These are phyloP conservation scores for Leptura quadrifasciata DNA, from an alignment of 2,888 invertebrate species.

Conservation along the genomic window DNA sequence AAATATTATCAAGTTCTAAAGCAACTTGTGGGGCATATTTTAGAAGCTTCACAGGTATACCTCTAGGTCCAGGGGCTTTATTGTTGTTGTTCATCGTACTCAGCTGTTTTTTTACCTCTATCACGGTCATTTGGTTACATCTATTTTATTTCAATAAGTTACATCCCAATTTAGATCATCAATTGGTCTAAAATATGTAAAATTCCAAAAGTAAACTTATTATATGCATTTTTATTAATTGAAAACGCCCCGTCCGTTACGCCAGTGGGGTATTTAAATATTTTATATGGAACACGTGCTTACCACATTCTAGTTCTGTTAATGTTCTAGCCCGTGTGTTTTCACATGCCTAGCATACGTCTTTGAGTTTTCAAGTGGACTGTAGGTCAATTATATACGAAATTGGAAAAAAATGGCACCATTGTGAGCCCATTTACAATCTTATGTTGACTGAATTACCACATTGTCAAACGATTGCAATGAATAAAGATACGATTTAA, in stretches of 20 bases:
- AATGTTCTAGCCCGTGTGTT: conserved; percentile 12
- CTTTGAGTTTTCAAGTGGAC: background rate
- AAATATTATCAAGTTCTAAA: too few species aligned
- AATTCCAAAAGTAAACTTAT: background rate
- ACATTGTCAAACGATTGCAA: conserved; percentile 2
- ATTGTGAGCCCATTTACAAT: conserved; percentile 8
- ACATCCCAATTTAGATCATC: too few species aligned
- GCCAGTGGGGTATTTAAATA: conserved; percentile 17
- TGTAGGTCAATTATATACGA: conserved; percentile 12
- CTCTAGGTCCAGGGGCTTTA: too few species aligned
- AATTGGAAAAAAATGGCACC: conserved; percentile 11
- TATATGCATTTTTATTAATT: background rate
- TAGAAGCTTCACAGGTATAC: too few species aligned
- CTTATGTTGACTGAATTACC: background rate
- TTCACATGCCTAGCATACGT: background rate
- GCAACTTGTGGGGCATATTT: too few species aligned
- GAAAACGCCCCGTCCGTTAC: background rate
- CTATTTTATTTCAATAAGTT: too few species aligned
- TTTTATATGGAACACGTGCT: conserved; percentile 34
- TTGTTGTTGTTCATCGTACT: too few species aligned
- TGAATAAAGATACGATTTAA: conserved; percentile 3
- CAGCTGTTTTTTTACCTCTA: too few species aligned
- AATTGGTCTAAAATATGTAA: background rate
- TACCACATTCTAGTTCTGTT: conserved; percentile 24
- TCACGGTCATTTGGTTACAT: too few species aligned